Base-by-base conservation (phyloP, 2,113 vertebrate species). In the Ursus arctos region DNA sequence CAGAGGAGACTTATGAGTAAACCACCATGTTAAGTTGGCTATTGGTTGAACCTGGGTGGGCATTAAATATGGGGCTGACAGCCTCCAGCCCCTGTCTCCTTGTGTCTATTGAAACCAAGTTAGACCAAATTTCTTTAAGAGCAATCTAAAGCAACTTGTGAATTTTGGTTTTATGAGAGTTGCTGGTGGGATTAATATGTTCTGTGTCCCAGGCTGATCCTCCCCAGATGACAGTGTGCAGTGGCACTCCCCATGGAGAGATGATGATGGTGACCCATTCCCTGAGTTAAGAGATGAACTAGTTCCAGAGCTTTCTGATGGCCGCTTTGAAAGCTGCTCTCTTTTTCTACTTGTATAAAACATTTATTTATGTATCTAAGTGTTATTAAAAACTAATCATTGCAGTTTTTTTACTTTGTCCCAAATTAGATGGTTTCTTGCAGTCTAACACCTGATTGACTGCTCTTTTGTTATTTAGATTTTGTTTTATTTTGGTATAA, bases 221-320 rank as follows among this genome's bases (percentile, higher is more conserved):
- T 95, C 93, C 87, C 83, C 91, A 96, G 95, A 87, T 98, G 97
- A 98, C 88, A 98, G 76, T 91, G 89, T 94, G 93, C 84, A 26
- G n/a, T 95, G 12, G 82, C 61, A 18, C 93, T 59, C 91, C 79
- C 59, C 67, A 82, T 49, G 0, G 87, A 97, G 74, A 97, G 87
- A 97, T 97, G 24, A 24, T 74, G 40, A 72, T 72, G 91, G 97
- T 67, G 36, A 93, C 79, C 88, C 90, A 87, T 96, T 98, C 96
- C 98, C 24, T 96, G 69, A 49, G 95, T 33, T n/a, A 74, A 71
- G 95, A 97, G 36, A 92, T 80, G 67, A 96, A 96, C 96, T 88
- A 97, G 95, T 93, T 65, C 65, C 31, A 33, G 65, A 76, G 51
- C 51, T 80, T 81, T 86, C 2, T 13, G 77, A 53, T 88, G 40